Base-by-base conservation (phyloP, 2,888 invertebrate genomes). In the Tetrapedia diversipes region DNA sequence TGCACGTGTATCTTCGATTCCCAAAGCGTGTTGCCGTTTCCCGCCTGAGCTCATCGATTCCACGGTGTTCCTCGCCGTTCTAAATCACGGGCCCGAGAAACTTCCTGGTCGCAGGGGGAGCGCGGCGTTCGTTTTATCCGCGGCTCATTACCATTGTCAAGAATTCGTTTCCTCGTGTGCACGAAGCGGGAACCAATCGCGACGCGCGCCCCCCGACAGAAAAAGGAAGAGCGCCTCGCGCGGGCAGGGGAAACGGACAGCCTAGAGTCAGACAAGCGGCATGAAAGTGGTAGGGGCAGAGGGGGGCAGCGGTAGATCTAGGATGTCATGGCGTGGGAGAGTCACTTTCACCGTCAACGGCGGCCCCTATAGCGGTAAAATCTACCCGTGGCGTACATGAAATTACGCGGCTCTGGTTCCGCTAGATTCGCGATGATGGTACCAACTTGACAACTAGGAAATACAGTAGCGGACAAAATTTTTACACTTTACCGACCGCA, bases 311-410 rank as follows among this genome's bases (percentile, higher is more conserved):
- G 32, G 75, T 80, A 75, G 81, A 82, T 81, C 83, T 87, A 87
- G 86, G 90, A 88, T 88, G 89, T 89, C 87, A 87, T 87, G 88
- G 89, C 90, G 90, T 90, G 90, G 90, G 90, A 90, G 89, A 90
- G 86, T 87, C 87, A 90, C 90, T 90, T 90, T 90, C 90, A 90
- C 89, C 87, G 81, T 89, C 82, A 73, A n/a, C n/a, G n/a, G 68
- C 77, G 79, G 81, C 74, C 80, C 78, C 69, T 82, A 75, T 81
- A 84, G 66, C 82, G 82, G 77, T 82, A 84, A 81, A 84, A 78
- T 78, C 85, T 80, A 77, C 7, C 29, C 76, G 70, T 60, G 64
- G 49, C n/a, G n/a, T 56, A 76, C 57, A 65, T 53, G 74, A 81
- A 81, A 81, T 80, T 68, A 79, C 72, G 63, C 79, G 69, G 54